Base-by-base conservation (phyloP, 2,113 vertebrate species). In the Myiozetetes cayanensis region DNA sequence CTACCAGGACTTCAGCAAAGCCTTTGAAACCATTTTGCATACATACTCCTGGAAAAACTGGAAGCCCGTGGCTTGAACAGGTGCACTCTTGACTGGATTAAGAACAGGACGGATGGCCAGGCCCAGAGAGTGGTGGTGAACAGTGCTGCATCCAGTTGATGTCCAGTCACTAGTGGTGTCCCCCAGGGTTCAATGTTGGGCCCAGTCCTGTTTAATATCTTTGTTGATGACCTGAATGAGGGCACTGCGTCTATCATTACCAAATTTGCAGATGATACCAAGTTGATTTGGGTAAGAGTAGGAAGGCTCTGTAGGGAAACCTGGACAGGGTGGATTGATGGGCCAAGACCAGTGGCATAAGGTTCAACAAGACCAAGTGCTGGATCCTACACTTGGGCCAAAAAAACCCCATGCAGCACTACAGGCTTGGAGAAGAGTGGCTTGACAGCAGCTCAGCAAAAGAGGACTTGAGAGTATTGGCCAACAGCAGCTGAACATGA, bases 401-500 rank as follows among this genome's bases (percentile, higher is more conserved):
- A 1, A 8, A 73, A 21, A 33, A 58, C 22, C 6, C 31, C 22
- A 37, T 31, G 31, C 9, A 27, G 59, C 25, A 3, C 12, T 50
- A 35, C 14, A 65, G 21, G 4, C 25, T 44, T 3, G 27, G 35
- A 8, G 49, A 18, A 50, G 30, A 31, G 21, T 10, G 31, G 6
- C 31, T 65, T 9, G 53, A 56, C 65, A 23, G 1, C 10, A 23
- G 2, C 12, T 18, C 12, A 16, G 27, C 0, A 0, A 33, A 12
- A 66, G 35, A 20, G 22, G 18, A 6, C 10, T 10, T 50, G 27
- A 22, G 15, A 1, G 1, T 37, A 14, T 22, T 73, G 10, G 14
- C 8, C 43, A 10, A 10, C 12, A 33, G 4, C 18, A 15, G 9
- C 11, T 73, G 31, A 27, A 4, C 27, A 17, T 31, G 17, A 73